Evolutionary conservation across 2,113 vertebrate species (phyloP).

Genomic region (Oxyruncus cristatus): DNA sequence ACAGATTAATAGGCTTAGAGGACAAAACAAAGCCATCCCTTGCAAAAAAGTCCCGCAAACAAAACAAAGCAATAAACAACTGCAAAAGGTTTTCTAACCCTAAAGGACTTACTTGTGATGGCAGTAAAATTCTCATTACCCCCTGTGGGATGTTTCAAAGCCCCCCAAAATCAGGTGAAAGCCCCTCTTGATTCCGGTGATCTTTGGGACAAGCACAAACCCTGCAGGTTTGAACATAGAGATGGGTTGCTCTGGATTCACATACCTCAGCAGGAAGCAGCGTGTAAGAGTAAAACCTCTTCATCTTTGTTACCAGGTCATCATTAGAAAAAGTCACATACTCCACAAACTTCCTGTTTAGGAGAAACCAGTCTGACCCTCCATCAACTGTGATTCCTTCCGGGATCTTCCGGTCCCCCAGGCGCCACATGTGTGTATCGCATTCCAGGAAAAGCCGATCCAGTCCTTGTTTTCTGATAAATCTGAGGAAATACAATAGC

Average conservation of each 20-base stretch:
- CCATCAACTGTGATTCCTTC: conserved; percentile 94
- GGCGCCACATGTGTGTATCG: conserved; percentile 97
- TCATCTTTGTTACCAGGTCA: conserved; percentile 93
- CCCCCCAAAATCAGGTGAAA: not conserved
- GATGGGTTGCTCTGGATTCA: not conserved
- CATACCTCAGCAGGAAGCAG: conserved; percentile 94
- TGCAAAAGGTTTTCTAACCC: not conserved
- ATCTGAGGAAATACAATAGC: conserved; percentile 70
- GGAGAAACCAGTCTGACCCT: conserved; percentile 96
- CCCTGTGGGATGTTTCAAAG: not conserved
- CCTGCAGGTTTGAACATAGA: not conserved
- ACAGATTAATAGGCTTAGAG: not conserved
- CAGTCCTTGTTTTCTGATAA: conserved; percentile 95
- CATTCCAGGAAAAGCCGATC: conserved; percentile 96
- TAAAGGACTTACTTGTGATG: not conserved
- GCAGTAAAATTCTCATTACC: not conserved
- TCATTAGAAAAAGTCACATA: conserved; percentile 92
- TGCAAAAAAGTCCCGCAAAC: not conserved
- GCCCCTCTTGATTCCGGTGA: not conserved
- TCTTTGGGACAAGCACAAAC: not conserved
- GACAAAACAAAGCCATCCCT: not conserved
- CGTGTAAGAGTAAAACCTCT: conserved; percentile 93
- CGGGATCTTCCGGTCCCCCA: conserved; percentile 93
- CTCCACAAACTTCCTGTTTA: conserved; percentile 93
- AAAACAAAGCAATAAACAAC: not conserved